phyloP scores from a whole-genome alignment of 2,888 invertebrate species.

The Drosophila maculinotata region DNA sequence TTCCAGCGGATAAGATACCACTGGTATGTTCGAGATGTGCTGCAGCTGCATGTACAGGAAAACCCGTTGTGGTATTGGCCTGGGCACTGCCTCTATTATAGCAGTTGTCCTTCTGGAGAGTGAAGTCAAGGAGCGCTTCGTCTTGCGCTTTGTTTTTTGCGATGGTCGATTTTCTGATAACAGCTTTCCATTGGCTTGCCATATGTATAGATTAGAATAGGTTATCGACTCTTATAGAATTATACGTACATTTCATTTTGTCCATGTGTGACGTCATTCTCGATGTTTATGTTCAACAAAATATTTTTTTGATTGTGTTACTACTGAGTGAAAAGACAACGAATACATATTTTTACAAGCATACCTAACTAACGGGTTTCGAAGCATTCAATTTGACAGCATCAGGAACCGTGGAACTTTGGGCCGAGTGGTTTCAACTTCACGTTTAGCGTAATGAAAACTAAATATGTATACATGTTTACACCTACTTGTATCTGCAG shows the following conservation, averaged over 20 bases:
- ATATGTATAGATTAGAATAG: not conserved
- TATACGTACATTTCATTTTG: not conserved
- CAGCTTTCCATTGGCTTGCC: not conserved
- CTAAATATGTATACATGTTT: conserved; percentile 47
- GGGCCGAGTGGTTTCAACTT: conserved; percentile 24
- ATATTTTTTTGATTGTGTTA: not conserved
- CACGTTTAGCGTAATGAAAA: conserved; percentile 42
- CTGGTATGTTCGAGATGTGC: conserved; percentile 48
- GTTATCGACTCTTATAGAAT: not conserved
- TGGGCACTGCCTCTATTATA: not conserved
- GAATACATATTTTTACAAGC: too few species aligned
- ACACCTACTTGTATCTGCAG: conserved; percentile 27
- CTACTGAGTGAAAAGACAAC: not conserved
- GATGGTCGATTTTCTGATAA: not conserved
- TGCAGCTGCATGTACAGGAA: conserved; percentile 77
- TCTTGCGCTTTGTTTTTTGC: not conserved
- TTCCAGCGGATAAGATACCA: conserved; percentile 57
- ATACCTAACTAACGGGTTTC: too few species aligned
- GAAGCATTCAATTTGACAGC: too few species aligned
- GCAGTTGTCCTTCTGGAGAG: not conserved
- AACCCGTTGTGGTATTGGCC: conserved; percentile 47
- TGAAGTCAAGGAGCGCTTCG: not conserved
- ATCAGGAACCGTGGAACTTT: conserved; percentile 18
- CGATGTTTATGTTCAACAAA: not conserved
- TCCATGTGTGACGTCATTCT: not conserved